Conservation (phyloP, 2,888 invertebrate genomes). For the Eupeodes luniger region DNA sequence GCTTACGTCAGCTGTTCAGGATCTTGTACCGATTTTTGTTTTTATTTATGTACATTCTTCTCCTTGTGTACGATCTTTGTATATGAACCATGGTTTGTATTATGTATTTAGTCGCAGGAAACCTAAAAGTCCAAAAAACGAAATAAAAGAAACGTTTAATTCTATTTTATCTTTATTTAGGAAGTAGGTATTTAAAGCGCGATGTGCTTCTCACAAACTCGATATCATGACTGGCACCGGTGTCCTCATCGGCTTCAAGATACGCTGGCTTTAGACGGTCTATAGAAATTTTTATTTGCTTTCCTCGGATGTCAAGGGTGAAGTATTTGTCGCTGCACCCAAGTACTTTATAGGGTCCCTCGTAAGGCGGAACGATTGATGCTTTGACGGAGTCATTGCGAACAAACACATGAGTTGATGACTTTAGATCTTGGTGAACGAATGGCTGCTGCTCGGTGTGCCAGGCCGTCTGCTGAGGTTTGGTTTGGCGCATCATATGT, state of each 20-base stretch:
- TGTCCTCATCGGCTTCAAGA: not conserved
- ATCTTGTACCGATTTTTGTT: too few species aligned
- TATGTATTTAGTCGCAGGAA: too few species aligned
- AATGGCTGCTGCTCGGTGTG: slow-evolving; percentile 21
- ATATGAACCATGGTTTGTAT: too few species aligned
- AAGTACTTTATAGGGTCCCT: not conserved
- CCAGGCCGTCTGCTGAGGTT: slow-evolving; percentile 31
- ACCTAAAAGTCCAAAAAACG: too few species aligned
- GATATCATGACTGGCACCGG: too few species aligned
- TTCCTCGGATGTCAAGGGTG: not conserved
- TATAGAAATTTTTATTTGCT: not conserved
- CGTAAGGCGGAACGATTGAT: not conserved
- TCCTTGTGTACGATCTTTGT: too few species aligned
- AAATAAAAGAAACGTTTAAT: too few species aligned
- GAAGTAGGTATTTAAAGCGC: too few species aligned
- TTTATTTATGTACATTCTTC: too few species aligned
- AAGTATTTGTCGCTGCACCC: not conserved
- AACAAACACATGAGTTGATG: slow-evolving; percentile 18
- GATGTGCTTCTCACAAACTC: too few species aligned
- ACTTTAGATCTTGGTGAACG: slow-evolving; percentile 2
- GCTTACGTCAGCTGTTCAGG: too few species aligned
- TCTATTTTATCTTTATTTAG: too few species aligned
- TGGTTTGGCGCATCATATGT: not conserved
- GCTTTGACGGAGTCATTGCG: not conserved
- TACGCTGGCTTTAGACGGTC: not conserved